These are phyloP conservation scores for Aspiorhynchus laticeps DNA, from an alignment of 2,113 vertebrate genomes.

Conservation along the genomic window DNA sequence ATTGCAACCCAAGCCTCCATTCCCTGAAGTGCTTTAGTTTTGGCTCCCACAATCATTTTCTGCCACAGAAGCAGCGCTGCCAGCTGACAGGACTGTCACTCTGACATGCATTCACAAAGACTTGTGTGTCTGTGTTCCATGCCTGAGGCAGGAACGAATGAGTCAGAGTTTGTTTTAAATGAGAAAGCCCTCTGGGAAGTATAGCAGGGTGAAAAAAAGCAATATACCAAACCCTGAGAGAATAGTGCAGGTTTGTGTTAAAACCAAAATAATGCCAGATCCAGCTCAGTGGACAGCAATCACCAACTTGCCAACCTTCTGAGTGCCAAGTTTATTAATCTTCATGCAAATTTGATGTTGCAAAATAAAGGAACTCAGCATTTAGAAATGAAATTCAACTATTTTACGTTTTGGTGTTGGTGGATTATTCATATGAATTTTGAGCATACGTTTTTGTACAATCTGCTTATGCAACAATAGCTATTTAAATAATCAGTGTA, in stretches of 20 bases:
- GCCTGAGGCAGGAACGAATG: background rate
- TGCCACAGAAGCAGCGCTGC: background rate
- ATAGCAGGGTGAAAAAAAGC: background rate
- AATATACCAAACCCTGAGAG: background rate
- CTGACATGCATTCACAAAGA: background rate
- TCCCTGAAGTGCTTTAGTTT: background rate
- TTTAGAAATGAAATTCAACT: background rate
- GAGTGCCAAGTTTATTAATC: background rate
- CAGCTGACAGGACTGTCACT: background rate
- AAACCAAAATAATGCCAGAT: background rate
- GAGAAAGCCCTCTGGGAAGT: background rate
- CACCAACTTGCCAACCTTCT: background rate
- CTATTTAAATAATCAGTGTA: background rate
- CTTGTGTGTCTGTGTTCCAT: background rate
- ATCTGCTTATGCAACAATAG: background rate
- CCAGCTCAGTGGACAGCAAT: background rate
- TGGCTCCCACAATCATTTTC: background rate
- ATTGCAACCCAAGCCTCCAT: background rate
- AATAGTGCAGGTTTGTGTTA: background rate
- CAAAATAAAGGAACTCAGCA: background rate
- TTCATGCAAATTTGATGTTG: background rate
- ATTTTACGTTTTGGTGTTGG: background rate
- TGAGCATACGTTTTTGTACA: background rate
- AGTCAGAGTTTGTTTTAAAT: conserved; percentile 11
- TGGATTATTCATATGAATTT: background rate